Evolutionary conservation across 2,888 invertebrate genomes (phyloP).

Genomic region (Microplitis manilae): DNA sequence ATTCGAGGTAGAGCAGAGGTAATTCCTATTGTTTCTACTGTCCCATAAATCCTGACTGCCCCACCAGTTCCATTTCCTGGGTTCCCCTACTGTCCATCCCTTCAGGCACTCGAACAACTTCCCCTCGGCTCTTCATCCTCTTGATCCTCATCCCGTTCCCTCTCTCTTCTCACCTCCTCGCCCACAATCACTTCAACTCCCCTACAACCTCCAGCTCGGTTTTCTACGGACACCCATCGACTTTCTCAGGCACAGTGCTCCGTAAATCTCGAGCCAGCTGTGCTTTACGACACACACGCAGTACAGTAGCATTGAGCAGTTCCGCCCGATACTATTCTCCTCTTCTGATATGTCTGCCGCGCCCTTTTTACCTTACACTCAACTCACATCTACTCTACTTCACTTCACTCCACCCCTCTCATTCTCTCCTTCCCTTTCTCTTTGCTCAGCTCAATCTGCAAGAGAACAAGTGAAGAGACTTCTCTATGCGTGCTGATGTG

Average conservation of each 20-base stretch:
- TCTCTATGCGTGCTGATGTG: constrained; percentile 27
- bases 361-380: constrained; percentile 22
- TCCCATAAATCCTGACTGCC: constrained; percentile 61
- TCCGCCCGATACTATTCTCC: constrained; percentile 24
- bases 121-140: constrained; percentile 17
- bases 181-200: constrained; percentile 12
- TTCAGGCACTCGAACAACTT: not conserved
- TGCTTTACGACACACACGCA: constrained; percentile 57
- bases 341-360: constrained; percentile 30
- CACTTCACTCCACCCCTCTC: not conserved
- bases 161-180: constrained; percentile 23
- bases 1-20: constrained; percentile 49
- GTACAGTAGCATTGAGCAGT: constrained; percentile 11
- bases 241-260: constrained; percentile 55
- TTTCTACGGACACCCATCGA: constrained; percentile 46
- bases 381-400: not conserved
- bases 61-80: constrained; percentile 34
- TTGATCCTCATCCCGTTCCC: constrained; percentile 36
- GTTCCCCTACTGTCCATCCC: constrained; percentile 18
- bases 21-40: constrained; percentile 65
- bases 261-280: constrained; percentile 64
- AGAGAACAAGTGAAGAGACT: not conserved
- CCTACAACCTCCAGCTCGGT: constrained; percentile 18
- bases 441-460: not conserved
- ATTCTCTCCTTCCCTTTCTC: not conserved